A percentile compares a stretch with the other conserved stretches of the same genome.
Conservation (phyloP, 1,140 invertebrate genomes). For the Dendrolimus kikuchii region DNA sequence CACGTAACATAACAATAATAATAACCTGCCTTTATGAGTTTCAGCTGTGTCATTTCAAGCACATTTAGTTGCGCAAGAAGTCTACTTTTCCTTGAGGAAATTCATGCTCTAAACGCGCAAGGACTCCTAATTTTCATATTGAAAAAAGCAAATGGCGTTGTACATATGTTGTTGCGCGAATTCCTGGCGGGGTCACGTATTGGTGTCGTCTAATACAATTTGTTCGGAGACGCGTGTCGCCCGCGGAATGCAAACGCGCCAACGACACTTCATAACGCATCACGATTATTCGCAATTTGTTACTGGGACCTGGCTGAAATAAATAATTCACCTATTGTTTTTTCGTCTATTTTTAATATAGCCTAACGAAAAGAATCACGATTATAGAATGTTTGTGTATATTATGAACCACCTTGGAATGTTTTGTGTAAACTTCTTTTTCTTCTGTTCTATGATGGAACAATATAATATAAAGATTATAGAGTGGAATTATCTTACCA, state of each 20-base stretch:
- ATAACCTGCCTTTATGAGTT: no score
- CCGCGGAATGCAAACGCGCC: constrained; percentile 55
- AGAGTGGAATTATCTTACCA: no score
- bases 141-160: constrained; percentile 26
- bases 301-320: constrained; percentile 22
- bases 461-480: no score
- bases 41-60: no score
- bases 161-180: constrained; percentile 43
- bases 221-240: constrained; percentile 47
- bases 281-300: constrained; percentile 51
- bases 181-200: constrained; percentile 52
- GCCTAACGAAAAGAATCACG: no score
- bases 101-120: constrained; percentile 23
- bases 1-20: no score
- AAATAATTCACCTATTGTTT: constrained; percentile 15
- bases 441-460: no score
- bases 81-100: constrained; percentile 1
- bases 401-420: no score
- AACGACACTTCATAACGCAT: constrained; percentile 43
- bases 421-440: no score
- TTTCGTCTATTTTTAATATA: no score
- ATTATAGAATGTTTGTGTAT: no score
- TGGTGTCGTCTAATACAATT: constrained; percentile 63
- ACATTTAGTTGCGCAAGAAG: no score
- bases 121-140: constrained; percentile 41